These are phyloP conservation scores for Dicyrtoma fusca DNA, from an alignment of 2,888 invertebrate genomes.

Conservation along the genomic window DNA sequence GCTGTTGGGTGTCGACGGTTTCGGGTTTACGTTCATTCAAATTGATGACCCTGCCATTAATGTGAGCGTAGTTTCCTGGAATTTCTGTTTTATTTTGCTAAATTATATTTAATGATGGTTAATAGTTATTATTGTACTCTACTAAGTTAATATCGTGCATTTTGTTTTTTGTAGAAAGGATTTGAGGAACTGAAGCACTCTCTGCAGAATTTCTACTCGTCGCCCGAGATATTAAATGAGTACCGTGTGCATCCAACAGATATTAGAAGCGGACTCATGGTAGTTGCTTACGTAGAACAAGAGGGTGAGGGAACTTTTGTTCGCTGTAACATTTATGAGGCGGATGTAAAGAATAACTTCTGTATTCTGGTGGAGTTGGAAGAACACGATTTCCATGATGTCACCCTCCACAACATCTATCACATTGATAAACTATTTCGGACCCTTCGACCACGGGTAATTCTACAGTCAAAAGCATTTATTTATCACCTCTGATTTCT, in stretches of 20 bases:
- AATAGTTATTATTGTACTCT: background rate
- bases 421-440: background rate
- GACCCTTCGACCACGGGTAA: background rate
- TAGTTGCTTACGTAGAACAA: background rate
- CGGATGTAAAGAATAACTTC: background rate
- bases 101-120: too few relatives aligned
- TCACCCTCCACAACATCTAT: conserved; percentile 4
- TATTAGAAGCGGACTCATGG: background rate
- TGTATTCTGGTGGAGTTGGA: conserved; percentile 10
- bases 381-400: conserved; percentile 15
- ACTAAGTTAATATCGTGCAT: background rate
- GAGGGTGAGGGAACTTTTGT: background rate
- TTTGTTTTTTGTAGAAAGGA: conserved; percentile 9
- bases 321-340: conserved; percentile 15
- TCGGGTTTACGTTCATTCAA: conserved; percentile 14
- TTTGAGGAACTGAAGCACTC: background rate
- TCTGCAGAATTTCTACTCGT: conserved; percentile 5
- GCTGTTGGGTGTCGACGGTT: conserved; percentile 20
- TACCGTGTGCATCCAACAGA: background rate
- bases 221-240: background rate
- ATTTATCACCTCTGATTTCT: background rate
- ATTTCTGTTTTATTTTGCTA: too few relatives aligned
- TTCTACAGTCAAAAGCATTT: background rate
- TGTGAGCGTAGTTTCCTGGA: conserved; percentile 17
- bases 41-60: background rate